Evolutionary conservation across 2,888 invertebrate species (phyloP), one percentile per base, ranked within the genome.

Genomic region (Philereme transversata): DNA sequence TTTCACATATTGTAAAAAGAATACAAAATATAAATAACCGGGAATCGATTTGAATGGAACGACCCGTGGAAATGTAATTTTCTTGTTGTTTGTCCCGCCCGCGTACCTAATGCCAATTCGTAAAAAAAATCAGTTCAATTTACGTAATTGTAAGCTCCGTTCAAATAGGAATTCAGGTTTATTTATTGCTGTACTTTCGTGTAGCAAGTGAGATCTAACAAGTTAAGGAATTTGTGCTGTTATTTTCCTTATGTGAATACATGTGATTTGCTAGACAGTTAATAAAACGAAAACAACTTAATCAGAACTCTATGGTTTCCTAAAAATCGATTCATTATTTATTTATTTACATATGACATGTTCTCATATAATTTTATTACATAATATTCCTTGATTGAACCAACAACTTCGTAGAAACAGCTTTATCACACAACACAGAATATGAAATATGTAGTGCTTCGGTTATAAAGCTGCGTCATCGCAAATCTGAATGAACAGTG

Each of bases 401-500:
- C 38, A 11, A 33, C 11, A 40, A 49, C 84, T 79, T 77, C 72
- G 72, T 76, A 77, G 75, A 82, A 71, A 71, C 66, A 46, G 53
- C 66, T 68, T 74, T 81, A 82, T 83, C 80, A 69, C 68, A 60
- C 82, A 82, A 43, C 77, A 69, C 22, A 22, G 22, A 22, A 22
- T 22, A 22, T 22, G 22, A 22, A 22, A 22, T 22, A 22, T 22
- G 22, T 22, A 22, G 22, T 22, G 22, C 22, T 22, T 73, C 34
- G 73, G 68, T 40, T 73, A 72, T 71, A 79, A 78, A 73, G 79
- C 77, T 79, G 82, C 87, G 86, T 88, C 87, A 88, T 77, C 68
- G 63, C 69, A 67, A 70, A 72, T 67, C 69, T 88, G 84, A 89
- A 89, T 87, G 87, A 77, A 71, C 67, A 73, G 77, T 90, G 89